A percentile compares a stretch with the other conserved stretches of the same genome.
Conservation (phyloP, 2,797 vertebrate species). For the Hipposideros larvatus region DNA sequence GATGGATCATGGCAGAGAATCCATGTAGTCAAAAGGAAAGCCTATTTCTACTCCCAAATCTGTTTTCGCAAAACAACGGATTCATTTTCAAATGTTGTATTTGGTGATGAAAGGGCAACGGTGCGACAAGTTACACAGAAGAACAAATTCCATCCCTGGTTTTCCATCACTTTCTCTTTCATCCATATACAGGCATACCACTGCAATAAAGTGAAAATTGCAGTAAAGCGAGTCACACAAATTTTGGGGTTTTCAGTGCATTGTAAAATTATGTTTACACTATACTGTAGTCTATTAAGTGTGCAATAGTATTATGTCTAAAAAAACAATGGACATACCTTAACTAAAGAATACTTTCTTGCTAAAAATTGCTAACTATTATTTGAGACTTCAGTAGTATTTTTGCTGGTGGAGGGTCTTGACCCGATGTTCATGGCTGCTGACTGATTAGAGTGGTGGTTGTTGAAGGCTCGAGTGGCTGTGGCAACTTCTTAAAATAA, state of each 20-base stretch:
- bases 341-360: not conserved
- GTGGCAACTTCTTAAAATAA: not conserved
- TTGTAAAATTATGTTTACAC: not conserved
- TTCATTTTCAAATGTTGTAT: constrained; percentile 5
- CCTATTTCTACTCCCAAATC: not conserved
- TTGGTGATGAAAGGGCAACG: not conserved
- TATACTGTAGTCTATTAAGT: not conserved
- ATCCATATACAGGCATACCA: not conserved
- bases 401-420: not conserved
- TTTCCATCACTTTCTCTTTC: not conserved
- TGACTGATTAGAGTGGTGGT: not conserved
- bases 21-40: constrained; percentile 38
- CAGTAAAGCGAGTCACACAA: not conserved
- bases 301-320: not conserved
- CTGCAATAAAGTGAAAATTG: no score
- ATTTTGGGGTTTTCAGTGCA: not conserved
- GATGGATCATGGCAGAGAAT: not conserved
- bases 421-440: not conserved
- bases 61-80: not conserved
- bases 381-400: not conserved
- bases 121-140: not conserved
- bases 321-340: not conserved
- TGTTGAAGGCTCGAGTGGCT: not conserved
- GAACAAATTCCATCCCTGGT: not conserved
- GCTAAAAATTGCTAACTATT: not conserved